Base-by-base conservation (phyloP, 1,140 invertebrate species). In the Lordiphosa mommai region DNA sequence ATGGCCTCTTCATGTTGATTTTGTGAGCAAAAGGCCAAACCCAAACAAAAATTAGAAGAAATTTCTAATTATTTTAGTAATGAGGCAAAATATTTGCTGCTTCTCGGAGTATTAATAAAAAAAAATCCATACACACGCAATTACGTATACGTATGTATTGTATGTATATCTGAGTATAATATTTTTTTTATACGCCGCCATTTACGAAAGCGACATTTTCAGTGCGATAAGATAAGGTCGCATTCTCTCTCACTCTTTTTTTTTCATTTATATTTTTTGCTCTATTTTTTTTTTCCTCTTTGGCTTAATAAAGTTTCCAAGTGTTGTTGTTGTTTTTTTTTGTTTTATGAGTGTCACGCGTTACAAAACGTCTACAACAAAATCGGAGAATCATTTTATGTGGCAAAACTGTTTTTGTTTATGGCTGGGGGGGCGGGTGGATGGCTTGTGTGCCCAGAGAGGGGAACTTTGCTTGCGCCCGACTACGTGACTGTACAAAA, bases 401-500 rank as follows among this genome's bases (percentile, higher is more conserved):
- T 52, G 63, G 73, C 61, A 77, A 68, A 77, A 72, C 40, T 44
- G 52, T 72, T 79, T 61, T 79, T 79, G 68, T 63, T 77, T 77
- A 72, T 77, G 63, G 50, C 59, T 37, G 38, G 34, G 44, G 52
- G 17, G 30, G 3, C 17, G 13, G 29, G 16, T 6, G 27, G 3
- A 30, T 6, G 36, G 34, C 7, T 32, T 23, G 44, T 27, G 6
- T 27, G 1, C 23, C 23, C 1, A 46, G 14, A 34, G 23, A 16
- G 7, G 9, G 17, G 14, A 20, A 29, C 20, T 27, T 5, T 13
- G 43, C 51, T 29, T 33, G 17, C 47, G 43, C 32, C 27, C 61
- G 76, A 27, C 72, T 82, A 82, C 77, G 76, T 82, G 76, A 82
- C 77, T 82, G 77, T 82, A 82, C 77, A 48, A 82, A 72, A 74